A percentile compares a stretch with the other conserved stretches of the same genome.
Conservation (phyloP, 2,888 invertebrate species). For the Eurois occulta region DNA sequence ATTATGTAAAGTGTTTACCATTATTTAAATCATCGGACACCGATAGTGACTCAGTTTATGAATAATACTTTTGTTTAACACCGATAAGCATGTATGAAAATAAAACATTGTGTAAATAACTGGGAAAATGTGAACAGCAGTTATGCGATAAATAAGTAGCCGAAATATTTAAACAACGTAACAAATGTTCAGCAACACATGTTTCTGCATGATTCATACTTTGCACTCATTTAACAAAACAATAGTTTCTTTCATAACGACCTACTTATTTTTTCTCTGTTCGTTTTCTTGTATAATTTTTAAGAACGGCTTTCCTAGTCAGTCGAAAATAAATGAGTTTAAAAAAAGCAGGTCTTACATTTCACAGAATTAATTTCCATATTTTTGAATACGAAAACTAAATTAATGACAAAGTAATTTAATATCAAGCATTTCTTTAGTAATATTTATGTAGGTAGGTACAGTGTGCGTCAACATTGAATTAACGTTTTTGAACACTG, state of each 20-base stretch:
- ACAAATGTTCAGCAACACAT: conserved; percentile 21
- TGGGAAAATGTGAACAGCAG: background rate
- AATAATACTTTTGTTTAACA: conserved; percentile 24
- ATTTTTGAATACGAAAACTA: conserved; percentile 22
- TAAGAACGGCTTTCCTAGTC: too few species aligned
- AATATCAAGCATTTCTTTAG: conserved; percentile 18
- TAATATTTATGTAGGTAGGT: conserved; percentile 28
- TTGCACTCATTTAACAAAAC: background rate
- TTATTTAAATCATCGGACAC: conserved; percentile 20
- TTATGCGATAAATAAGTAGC: conserved; percentile 6
- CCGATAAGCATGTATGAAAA: conserved; percentile 36
- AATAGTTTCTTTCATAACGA: conserved; percentile 4
- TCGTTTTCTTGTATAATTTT: too few species aligned
- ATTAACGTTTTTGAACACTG: background rate
- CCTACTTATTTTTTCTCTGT: background rate
- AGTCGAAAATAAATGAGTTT: background rate
- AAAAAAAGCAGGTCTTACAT: background rate
- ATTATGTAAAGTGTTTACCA: conserved; percentile 3
- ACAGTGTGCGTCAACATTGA: background rate
- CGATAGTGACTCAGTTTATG: conserved; percentile 11
- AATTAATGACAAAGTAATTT: conserved; percentile 15
- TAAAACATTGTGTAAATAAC: conserved; percentile 24
- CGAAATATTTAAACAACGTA: conserved; percentile 13
- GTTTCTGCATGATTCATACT: conserved; percentile 9
- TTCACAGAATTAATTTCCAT: conserved; percentile 23